Evolutionary conservation across 2,797 vertebrate genomes (phyloP), one percentile per base, ranked within the genome.

Genomic region (Trachurus trachurus): DNA sequence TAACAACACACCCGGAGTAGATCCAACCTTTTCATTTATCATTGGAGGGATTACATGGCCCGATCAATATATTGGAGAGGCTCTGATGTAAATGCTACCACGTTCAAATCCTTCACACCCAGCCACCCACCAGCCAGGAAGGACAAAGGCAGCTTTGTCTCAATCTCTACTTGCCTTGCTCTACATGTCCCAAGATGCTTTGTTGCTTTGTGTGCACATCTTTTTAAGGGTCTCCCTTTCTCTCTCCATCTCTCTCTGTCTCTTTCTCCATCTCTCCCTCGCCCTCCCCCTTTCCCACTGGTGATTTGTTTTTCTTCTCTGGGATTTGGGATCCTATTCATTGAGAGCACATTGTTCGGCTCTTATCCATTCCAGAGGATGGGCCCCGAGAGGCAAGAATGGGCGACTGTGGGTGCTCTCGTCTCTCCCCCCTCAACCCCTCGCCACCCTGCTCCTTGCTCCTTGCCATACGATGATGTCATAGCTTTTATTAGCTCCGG

Each of bases 321-420:
- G 91, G 93, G 94, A 93, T 94, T 90, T 88, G 88, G 92, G 92
- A 92, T 94, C 87, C 85, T 87, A 93, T 94, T 95, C 92, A 92
- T 81, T 67, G 71, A 72, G 88, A 37, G 81, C 39, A 39, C 87
- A 94, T 95, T 95, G 93, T 93, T 88, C 65, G 6, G 71, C 81
- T 91, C 92, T 94, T 93, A 94, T 94, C 94, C 92, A 83, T 89
- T 93, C 82, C 88, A 89, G 87, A 87, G 89, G 92, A 93, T 89
- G 87, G 89, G 88, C 91, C 91, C 92, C 89, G 88, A 86, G 86
- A 85, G 84, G 89, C 87, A 86, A 26, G 83, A 92, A 93, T 90
- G 89, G 88, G 83, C 52, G 78, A 89, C 89, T 91, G 85, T 91
- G 84, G 92, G 80, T 71, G 73, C 90, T 78, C 83, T 85, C 57